Conservation (phyloP, 2,113 vertebrate genomes). For the Leuciscus idus region DNA sequence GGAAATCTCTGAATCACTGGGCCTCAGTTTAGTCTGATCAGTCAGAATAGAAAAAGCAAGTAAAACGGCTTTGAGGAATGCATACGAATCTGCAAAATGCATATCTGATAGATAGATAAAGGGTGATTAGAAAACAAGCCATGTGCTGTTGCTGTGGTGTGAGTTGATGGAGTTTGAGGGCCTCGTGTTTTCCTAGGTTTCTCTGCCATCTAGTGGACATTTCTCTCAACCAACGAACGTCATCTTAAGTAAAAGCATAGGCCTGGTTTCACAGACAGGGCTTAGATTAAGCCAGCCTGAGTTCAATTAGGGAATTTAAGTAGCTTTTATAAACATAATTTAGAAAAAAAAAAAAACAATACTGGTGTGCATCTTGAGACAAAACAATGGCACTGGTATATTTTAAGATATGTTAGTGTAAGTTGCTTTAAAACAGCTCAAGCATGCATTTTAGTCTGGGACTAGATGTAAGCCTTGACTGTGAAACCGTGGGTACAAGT, state of each 20-base stretch:
- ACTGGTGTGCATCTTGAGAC: too few relatives aligned
- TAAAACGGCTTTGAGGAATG: not conserved
- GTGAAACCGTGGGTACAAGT: too few relatives aligned
- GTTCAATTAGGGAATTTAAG: too few relatives aligned
- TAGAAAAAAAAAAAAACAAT: too few relatives aligned
- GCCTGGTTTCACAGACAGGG: too few relatives aligned
- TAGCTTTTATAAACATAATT: too few relatives aligned
- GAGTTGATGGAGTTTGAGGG: not conserved
- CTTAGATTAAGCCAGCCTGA: too few relatives aligned
- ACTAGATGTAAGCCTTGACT: too few relatives aligned
- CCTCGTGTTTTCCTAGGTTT: not conserved
- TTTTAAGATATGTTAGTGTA: too few relatives aligned
- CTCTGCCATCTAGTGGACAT: conserved; percentile 58
- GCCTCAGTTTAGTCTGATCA: not conserved
- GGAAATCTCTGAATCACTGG: not conserved
- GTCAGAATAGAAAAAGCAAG: not conserved
- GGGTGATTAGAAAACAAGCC: not conserved
- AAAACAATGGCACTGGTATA: too few relatives aligned
- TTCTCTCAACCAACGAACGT: not conserved
- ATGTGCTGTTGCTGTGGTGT: not conserved
- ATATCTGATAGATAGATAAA: not conserved
- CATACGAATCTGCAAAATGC: not conserved
- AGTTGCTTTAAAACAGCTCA: too few relatives aligned
- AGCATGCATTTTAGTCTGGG: too few relatives aligned
- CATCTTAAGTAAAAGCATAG: not conserved